Evolutionary conservation across 2,888 invertebrate genomes (phyloP).

Genomic region (Drosophila quinaria): DNA sequence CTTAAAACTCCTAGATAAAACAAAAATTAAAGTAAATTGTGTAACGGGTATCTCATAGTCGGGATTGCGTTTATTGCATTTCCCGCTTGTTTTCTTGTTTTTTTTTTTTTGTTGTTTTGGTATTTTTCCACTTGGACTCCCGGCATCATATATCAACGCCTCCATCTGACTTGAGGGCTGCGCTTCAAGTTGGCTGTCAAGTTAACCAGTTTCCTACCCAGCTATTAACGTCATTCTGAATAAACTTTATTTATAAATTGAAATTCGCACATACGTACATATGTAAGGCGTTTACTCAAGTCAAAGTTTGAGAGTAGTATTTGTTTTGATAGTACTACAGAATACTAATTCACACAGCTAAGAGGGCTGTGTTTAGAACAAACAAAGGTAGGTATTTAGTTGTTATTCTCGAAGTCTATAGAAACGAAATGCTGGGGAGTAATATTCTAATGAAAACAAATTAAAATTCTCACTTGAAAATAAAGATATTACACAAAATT

Average conservation of each 20-base stretch:
- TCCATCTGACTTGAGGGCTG: slow-evolving; percentile 4
- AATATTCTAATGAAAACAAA: not conserved
- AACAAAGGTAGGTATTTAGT: slow-evolving; percentile 5
- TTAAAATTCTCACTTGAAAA: not conserved
- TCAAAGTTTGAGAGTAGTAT: slow-evolving; percentile 34
- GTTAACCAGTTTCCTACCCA: slow-evolving; percentile 24
- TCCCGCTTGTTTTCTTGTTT: too few relatives aligned
- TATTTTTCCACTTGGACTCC: slow-evolving; percentile 27
- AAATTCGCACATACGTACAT: not conserved
- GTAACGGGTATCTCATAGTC: too few relatives aligned
- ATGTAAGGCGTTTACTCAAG: slow-evolving; percentile 10
- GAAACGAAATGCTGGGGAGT: not conserved
- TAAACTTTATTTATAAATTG: slow-evolving; percentile 6
- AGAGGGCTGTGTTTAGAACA: not conserved
- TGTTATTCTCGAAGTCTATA: not conserved
- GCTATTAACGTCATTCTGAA: slow-evolving; percentile 41
- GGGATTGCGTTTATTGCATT: too few relatives aligned
- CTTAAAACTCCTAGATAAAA: too few relatives aligned
- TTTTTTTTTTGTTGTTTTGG: not conserved
- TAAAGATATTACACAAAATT: too few relatives aligned
- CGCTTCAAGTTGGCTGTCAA: slow-evolving; percentile 3
- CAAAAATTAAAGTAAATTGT: too few relatives aligned
- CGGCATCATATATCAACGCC: slow-evolving; percentile 24
- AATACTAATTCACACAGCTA: not conserved
- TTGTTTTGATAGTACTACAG: slow-evolving; percentile 6